These are phyloP conservation scores for Cremastinae sp. DNA, from an alignment of 2,888 invertebrate species.

Conservation along the genomic window DNA sequence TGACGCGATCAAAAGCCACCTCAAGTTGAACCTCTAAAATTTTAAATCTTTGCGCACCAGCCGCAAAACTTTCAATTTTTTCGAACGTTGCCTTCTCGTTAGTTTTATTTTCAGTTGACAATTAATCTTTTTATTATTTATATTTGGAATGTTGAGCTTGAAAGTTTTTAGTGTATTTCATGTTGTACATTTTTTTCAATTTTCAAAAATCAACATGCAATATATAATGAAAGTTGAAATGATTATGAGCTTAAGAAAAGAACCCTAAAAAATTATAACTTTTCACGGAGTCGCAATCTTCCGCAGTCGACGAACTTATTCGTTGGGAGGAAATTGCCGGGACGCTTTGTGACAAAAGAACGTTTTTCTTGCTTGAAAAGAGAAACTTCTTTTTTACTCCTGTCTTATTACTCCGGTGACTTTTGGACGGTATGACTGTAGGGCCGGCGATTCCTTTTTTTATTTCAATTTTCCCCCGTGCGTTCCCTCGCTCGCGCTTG, in stretches of 20 bases:
- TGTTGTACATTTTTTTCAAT: too few species aligned
- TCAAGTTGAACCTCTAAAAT: conserved; percentile 60
- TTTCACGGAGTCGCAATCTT: not conserved
- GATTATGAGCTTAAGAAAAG: not conserved
- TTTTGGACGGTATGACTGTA: not conserved
- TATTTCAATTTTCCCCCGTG: conserved; percentile 5
- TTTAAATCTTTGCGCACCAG: conserved; percentile 47
- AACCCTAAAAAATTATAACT: not conserved
- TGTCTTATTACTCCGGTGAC: not conserved
- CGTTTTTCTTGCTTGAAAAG: not conserved
- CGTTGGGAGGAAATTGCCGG: not conserved
- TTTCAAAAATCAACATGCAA: too few species aligned
- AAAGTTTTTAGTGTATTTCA: too few species aligned
- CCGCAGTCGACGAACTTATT: not conserved
- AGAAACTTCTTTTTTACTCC: not conserved
- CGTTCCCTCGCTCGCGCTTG: not conserved
- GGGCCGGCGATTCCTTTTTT: not conserved
- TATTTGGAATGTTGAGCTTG: too few species aligned
- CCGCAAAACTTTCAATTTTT: too few species aligned
- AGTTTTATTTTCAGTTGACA: too few species aligned
- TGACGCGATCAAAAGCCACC: conserved; percentile 34
- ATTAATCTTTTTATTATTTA: too few species aligned
- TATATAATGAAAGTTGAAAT: too few species aligned
- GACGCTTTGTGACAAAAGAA: not conserved
- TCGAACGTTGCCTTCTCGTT: too few species aligned